phyloP scores from a whole-genome alignment of 2,797 vertebrate genomes.

The Fringilla coelebs region DNA sequence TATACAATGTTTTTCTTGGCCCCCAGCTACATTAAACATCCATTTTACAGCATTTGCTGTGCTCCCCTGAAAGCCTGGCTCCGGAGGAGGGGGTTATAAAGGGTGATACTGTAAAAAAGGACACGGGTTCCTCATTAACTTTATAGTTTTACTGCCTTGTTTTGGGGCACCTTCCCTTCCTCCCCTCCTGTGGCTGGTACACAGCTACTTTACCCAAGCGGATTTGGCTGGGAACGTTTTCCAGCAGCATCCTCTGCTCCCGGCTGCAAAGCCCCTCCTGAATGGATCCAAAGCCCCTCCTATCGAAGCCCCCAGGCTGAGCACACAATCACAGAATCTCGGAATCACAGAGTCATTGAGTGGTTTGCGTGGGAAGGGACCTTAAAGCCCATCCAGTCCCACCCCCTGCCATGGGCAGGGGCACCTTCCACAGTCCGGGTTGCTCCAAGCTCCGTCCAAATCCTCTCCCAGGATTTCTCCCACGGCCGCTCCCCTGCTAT shows the following conservation, averaged over 20 bases:
- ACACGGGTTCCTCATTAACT: conserved; percentile 74
- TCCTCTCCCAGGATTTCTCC: background rate
- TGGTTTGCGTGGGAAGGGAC: background rate
- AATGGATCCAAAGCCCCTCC: background rate
- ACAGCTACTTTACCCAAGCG: accelerated
- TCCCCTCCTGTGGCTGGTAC: background rate
- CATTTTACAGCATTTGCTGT: conserved; percentile 73
- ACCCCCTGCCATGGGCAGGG: background rate
- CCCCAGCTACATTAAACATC: conserved; percentile 76
- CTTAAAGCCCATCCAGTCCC: background rate
- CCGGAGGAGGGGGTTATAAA: conserved; percentile 60
- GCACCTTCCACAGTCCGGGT: accelerated
- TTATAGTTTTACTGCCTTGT: conserved; percentile 75
- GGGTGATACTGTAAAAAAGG: conserved; percentile 56
- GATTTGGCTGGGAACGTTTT: background rate
- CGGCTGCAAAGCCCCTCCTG: background rate
- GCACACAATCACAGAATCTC: background rate
- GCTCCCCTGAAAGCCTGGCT: conserved; percentile 71
- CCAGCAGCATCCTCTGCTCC: background rate
- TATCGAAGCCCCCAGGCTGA: background rate
- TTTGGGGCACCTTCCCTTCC: conserved; percentile 70
- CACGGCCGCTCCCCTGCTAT: background rate
- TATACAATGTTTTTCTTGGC: conserved; percentile 79
- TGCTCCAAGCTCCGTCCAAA: background rate
- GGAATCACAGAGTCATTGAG: background rate